Percentiles rank a stretch among this genome's conserved stretches.
phyloP scores from a whole-genome alignment of 2,797 vertebrate species.

The Momotus momota region DNA sequence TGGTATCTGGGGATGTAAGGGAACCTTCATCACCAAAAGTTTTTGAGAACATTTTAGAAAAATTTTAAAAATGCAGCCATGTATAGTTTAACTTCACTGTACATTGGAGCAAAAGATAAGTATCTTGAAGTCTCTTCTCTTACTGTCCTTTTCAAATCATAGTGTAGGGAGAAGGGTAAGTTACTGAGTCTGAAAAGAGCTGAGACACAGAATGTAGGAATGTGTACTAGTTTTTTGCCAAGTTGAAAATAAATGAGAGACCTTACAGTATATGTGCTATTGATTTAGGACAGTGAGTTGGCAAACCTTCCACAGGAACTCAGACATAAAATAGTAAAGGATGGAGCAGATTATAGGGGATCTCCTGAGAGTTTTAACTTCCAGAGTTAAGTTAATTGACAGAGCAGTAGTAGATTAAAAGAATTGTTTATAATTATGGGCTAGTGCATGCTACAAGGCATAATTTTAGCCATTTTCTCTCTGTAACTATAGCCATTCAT shows the following conservation, averaged over 20 bases:
- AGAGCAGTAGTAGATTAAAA: not conserved
- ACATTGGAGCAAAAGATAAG: not conserved
- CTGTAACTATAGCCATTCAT: not conserved
- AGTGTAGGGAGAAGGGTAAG: not conserved
- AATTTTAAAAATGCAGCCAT: not conserved
- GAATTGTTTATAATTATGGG: not conserved
- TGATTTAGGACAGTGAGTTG: not conserved
- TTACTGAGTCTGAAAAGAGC: not conserved
- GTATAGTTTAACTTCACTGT: not conserved
- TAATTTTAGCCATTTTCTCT: slow-evolving; percentile 11
- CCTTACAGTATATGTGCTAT: not conserved
- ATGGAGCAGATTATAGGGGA: not conserved
- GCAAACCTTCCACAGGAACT: not conserved
- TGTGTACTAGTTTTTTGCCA: not conserved
- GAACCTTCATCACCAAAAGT: not conserved
- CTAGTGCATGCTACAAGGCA: not conserved
- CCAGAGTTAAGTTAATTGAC: not conserved
- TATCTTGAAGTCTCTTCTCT: not conserved
- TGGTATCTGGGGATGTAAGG: not conserved
- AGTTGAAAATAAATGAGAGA: not conserved
- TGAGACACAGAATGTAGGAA: not conserved
- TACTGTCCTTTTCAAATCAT: not conserved
- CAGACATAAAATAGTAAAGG: not conserved
- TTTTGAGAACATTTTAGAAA: not conserved
- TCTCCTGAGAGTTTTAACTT: not conserved